Conservation (phyloP, 2,113 vertebrate species). For the Neolamprologus kungweensis region DNA sequence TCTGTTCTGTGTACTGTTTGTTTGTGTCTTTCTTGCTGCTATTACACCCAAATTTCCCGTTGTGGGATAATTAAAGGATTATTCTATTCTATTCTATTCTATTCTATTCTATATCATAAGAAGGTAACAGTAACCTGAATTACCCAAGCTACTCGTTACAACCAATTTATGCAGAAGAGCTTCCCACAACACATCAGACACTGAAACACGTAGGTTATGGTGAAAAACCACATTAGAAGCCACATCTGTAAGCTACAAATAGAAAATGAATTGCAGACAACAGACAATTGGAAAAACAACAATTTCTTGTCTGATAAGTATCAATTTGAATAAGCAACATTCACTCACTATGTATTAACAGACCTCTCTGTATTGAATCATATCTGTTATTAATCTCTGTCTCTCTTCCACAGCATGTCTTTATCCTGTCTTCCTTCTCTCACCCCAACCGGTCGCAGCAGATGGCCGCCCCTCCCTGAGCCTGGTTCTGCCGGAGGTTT, state of each 20-base stretch:
- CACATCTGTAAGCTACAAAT: neutral
- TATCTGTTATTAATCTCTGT: too few species aligned
- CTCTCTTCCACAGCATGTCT: too few species aligned
- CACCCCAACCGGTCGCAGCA: too few species aligned
- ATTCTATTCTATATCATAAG: neutral
- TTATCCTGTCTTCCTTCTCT: too few species aligned
- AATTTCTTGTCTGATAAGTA: neutral
- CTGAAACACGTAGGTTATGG: neutral
- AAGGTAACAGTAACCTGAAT: neutral
- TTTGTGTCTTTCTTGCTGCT: neutral
- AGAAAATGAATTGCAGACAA: neutral
- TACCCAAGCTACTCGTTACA: neutral
- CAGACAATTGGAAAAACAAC: rapidly evolving
- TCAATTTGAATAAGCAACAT: neutral
- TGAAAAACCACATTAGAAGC: rapidly evolving
- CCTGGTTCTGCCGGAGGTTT: too few species aligned
- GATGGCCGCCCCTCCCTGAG: too few species aligned
- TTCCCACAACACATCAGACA: neutral
- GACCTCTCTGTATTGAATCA: too few species aligned
- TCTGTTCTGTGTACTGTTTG: neutral
- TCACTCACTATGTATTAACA: too few species aligned
- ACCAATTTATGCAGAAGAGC: neutral
- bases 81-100: neutral
- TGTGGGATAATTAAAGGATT: neutral
- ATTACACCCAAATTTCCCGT: rapidly evolving